phyloP scores from a whole-genome alignment of 2,888 invertebrate genomes.

The Anarsia innoxiella region DNA sequence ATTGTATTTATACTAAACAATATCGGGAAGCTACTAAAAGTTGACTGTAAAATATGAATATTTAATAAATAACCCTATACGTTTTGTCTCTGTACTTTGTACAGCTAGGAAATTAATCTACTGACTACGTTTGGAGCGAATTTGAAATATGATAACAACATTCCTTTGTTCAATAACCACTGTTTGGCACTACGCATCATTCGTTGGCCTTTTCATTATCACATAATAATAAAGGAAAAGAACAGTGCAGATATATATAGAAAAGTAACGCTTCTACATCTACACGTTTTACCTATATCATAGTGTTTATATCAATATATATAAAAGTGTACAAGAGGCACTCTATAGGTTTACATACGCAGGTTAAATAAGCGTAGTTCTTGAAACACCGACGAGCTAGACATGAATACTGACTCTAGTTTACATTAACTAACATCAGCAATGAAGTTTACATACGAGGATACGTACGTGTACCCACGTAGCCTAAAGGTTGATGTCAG shows the following conservation, averaged over 20 bases:
- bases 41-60: not conserved
- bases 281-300: conserved; percentile 51
- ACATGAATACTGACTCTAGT: conserved; percentile 40
- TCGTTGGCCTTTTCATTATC: conserved; percentile 40
- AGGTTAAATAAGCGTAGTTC: conserved; percentile 70
- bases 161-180: too few relatives aligned
- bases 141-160: too few relatives aligned
- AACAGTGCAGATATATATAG: conserved; percentile 48
- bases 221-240: conserved; percentile 33
- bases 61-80: not conserved
- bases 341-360: conserved; percentile 74
- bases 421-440: conserved; percentile 33
- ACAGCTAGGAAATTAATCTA: not conserved
- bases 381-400: conserved; percentile 59
- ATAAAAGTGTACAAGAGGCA: conserved; percentile 77
- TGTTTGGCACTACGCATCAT: conserved; percentile 63
- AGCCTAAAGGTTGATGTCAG: too few relatives aligned
- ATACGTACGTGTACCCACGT: too few relatives aligned
- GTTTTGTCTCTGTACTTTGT: not conserved
- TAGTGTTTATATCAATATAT: conserved; percentile 69
- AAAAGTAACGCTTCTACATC: conserved; percentile 23
- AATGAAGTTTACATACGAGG: too few relatives aligned
- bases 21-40: not conserved
- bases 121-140: conserved; percentile 3
- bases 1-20: too few relatives aligned